Evolutionary conservation across 2,797 vertebrate genomes (phyloP).

Genomic region (Cossypha polioptera): DNA sequence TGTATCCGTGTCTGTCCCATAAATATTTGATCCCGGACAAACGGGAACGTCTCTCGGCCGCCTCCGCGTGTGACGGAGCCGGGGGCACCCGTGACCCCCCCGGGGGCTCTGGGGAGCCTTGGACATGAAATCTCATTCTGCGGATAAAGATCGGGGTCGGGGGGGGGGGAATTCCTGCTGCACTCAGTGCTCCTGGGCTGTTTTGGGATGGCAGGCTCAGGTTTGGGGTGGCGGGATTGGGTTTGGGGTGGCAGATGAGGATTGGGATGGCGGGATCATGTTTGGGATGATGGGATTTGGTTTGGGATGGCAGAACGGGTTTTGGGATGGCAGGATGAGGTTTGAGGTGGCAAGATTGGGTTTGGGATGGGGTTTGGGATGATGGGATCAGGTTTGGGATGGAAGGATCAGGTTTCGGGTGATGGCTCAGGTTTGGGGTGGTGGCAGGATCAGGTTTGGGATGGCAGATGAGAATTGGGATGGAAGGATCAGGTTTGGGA

Average conservation of each 20-base stretch:
- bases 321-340: too few species aligned
- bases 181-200: fast-evolving
- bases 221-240: background rate
- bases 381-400: too few species aligned
- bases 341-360: too few species aligned
- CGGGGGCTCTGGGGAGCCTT: fast-evolving
- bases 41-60: background rate
- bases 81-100: fast-evolving
- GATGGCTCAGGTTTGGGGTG: too few species aligned
- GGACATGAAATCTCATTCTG: background rate
- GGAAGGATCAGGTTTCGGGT: background rate
- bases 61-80: background rate
- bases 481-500: background rate
- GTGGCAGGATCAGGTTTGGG: background rate
- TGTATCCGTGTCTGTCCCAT: background rate
- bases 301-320: background rate
- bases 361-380: too few species aligned
- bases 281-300: fast-evolving
- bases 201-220: background rate
- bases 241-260: background rate
- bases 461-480: background rate
- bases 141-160: fast-evolving
- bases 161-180: fast-evolving
- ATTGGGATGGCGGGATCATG: fast-evolving
- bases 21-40: constrained; percentile 40